phyloP scores from a whole-genome alignment of 2,797 vertebrate species.

The Hoplostethus atlanticus region DNA sequence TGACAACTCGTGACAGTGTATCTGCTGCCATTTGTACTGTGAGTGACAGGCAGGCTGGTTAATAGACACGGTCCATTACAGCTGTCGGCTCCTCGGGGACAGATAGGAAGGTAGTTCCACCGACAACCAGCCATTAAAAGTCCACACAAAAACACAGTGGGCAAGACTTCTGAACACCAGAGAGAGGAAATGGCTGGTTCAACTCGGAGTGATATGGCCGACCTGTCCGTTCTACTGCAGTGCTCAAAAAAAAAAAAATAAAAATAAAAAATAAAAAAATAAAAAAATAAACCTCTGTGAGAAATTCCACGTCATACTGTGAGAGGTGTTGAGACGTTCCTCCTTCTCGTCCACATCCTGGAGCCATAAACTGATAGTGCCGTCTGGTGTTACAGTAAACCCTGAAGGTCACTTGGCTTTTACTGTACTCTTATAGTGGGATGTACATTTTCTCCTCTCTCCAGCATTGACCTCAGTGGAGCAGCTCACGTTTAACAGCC shows the following conservation, averaged over 20 bases:
- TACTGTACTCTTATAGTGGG: not conserved
- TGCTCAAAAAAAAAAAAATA: constrained; percentile 19
- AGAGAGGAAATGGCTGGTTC: constrained; percentile 54
- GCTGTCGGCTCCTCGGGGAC: constrained; percentile 41
- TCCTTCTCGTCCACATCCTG: constrained; percentile 44
- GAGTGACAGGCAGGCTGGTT: constrained; percentile 24
- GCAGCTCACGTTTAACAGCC: constrained; percentile 26
- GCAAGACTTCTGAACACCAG: constrained; percentile 37
- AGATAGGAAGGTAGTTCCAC: constrained; percentile 26
- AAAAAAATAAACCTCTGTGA: constrained; percentile 48
- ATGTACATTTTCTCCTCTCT: not conserved
- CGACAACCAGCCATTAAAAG: constrained; percentile 70
- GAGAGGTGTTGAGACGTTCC: constrained; percentile 54
- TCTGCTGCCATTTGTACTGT: constrained; percentile 23
- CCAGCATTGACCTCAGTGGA: constrained; percentile 24
- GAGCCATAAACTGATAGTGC: constrained; percentile 33
- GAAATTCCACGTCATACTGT: constrained; percentile 79
- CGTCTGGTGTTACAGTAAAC: constrained; percentile 14
- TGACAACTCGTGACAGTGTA: constrained; percentile 34
- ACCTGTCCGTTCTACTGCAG: constrained; percentile 38
- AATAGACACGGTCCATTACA: constrained; percentile 45
- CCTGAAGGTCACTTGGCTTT: constrained; percentile 22
- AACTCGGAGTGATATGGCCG: constrained; percentile 48
- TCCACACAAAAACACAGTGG: constrained; percentile 64
- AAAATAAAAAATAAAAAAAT: constrained; percentile 22